Evolutionary conservation across 2,113 vertebrate genomes (phyloP).

Genomic region (Tangachromis dhanisi): DNA sequence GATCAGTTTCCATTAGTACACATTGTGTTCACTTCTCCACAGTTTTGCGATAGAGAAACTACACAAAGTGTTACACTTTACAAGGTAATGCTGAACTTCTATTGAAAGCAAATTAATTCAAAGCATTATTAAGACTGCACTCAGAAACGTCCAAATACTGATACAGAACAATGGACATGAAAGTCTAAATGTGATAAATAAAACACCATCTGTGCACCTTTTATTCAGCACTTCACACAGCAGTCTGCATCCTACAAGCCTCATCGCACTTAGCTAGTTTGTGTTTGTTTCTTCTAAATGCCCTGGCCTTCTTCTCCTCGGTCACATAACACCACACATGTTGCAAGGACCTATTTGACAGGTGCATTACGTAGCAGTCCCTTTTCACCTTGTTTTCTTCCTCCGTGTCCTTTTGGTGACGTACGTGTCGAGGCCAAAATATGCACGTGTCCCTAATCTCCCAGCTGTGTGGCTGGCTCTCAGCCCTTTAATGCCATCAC

Average conservation of each 20-base stretch:
- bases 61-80: background rate
- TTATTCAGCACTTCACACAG: background rate
- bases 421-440: constrained; percentile 18
- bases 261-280: background rate
- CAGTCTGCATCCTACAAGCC: background rate
- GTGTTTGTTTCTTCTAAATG: constrained; percentile 15
- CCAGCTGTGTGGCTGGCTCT: constrained; percentile 19
- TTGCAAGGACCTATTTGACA: constrained; percentile 42
- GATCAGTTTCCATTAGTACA: background rate
- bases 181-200: background rate
- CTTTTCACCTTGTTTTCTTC: constrained; percentile 41
- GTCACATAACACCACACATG: constrained; percentile 4
- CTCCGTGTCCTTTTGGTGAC: constrained; percentile 1
- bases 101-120: background rate
- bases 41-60: background rate
- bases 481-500: constrained; percentile 17
- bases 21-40: background rate
- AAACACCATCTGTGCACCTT: background rate
- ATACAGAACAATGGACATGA: background rate
- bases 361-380: constrained; percentile 8
- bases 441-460: constrained; percentile 3
- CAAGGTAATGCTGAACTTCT: background rate
- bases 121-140: background rate
- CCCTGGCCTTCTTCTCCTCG: background rate
- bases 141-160: background rate